Evolutionary conservation across 1,140 invertebrate species (phyloP).

Genomic region (Himalopsyche phryganea): DNA sequence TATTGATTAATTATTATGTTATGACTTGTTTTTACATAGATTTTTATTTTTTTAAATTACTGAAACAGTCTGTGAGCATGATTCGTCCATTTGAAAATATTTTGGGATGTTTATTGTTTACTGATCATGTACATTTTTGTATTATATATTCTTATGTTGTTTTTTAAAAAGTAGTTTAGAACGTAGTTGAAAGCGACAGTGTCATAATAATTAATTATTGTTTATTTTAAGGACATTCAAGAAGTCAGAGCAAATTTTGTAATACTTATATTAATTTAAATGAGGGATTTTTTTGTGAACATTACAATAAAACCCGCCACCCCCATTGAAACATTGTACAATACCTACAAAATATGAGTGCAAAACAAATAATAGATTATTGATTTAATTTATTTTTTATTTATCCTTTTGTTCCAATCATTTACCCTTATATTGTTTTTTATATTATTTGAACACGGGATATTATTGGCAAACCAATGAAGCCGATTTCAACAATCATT

Average conservation of each 20-base stretch:
- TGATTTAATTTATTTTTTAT: too few relatives aligned
- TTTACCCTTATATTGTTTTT: too few relatives aligned
- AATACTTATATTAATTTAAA: constrained; percentile 1
- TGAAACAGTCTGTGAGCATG: constrained; percentile 13
- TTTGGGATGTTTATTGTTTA: not conserved
- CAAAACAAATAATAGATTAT: too few relatives aligned
- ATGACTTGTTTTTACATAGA: not conserved
- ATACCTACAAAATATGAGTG: too few relatives aligned
- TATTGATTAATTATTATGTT: not conserved
- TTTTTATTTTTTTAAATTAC: not conserved
- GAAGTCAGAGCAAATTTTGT: constrained; percentile 4
- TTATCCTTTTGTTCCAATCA: too few relatives aligned
- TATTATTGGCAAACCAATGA: too few relatives aligned
- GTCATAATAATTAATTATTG: constrained; percentile 16
- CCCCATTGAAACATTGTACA: too few relatives aligned
- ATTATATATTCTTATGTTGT: constrained; percentile 17
- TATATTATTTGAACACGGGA: too few relatives aligned
- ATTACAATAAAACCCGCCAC: too few relatives aligned
- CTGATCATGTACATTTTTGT: constrained; percentile 12
- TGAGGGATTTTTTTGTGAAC: too few relatives aligned
- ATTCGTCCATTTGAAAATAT: constrained; percentile 26
- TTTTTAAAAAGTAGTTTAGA: constrained; percentile 10
- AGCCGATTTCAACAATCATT: too few relatives aligned
- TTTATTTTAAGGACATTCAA: constrained; percentile 13
- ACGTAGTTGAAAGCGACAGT: constrained; percentile 8